Percentiles rank a stretch among this genome's conserved stretches.
These are phyloP conservation scores for Laspeyria flexula DNA, from an alignment of 2,888 invertebrate species.

Conservation along the genomic window DNA sequence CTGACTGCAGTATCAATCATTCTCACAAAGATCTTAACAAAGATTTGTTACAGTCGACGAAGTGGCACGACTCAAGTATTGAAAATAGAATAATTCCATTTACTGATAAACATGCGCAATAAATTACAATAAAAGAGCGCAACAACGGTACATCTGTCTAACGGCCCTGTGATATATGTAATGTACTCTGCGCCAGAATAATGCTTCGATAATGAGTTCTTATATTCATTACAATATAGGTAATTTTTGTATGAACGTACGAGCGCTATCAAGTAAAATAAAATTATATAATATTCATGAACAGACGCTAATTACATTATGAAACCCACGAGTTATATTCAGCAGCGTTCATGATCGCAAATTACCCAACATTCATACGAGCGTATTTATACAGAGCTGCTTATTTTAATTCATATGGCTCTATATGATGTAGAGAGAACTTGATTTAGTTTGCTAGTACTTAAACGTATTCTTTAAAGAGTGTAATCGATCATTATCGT, in stretches of 20 bases:
- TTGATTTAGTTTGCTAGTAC: neutral
- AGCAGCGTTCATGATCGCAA: constrained; percentile 30
- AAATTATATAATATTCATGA: constrained; percentile 43
- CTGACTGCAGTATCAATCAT: constrained; percentile 70
- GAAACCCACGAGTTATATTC: constrained; percentile 32
- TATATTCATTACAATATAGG: constrained; percentile 21
- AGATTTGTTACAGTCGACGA: constrained; percentile 72
- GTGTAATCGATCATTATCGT: constrained; percentile 60
- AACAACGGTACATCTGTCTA: constrained; percentile 40
- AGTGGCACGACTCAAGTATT: constrained; percentile 54
- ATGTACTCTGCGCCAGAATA: constrained; percentile 23
- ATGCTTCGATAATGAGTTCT: constrained; percentile 38
- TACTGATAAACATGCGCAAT: constrained; percentile 51
- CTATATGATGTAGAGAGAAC: neutral
- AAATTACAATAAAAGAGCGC: constrained; percentile 47
- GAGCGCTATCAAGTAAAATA: constrained; percentile 21
- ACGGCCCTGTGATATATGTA: constrained; percentile 22
- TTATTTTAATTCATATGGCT: constrained; percentile 30
- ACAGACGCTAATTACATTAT: constrained; percentile 40
- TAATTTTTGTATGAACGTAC: constrained; percentile 30
- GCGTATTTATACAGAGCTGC: constrained; percentile 3
- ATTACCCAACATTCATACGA: constrained; percentile 34
- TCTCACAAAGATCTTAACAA: constrained; percentile 61
- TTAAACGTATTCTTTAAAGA: constrained; percentile 15
- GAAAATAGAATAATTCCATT: constrained; percentile 55